A percentile compares a stretch with the other conserved stretches of the same genome.
phyloP scores from a whole-genome alignment of 2,797 vertebrate species.

The Todus mexicanus region DNA sequence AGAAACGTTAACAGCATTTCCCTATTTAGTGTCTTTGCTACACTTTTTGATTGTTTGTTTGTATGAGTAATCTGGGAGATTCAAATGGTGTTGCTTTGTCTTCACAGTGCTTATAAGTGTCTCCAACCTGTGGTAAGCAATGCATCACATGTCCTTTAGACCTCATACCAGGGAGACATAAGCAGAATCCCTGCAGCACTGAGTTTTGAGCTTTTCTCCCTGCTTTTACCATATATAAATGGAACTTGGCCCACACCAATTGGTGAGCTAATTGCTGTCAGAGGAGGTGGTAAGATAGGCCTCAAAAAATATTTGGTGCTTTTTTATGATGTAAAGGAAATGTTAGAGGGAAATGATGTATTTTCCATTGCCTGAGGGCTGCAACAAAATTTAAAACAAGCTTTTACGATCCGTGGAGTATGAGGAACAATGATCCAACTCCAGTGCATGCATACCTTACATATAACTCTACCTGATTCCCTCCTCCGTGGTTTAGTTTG shows the following conservation, averaged over 20 bases:
- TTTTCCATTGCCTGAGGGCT: not conserved
- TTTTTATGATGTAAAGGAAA: not conserved
- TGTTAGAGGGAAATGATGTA: not conserved
- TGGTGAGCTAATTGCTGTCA: not conserved
- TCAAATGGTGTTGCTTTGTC: not conserved
- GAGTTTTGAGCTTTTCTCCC: not conserved
- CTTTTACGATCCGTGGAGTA: not conserved
- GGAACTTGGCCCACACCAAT: not conserved
- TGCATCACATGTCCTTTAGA: not conserved
- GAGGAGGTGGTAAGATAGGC: not conserved
- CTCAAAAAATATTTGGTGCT: not conserved
- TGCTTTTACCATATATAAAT: not conserved
- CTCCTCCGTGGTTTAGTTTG: not conserved
- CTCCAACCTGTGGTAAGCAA: not conserved
- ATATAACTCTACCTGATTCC: not conserved
- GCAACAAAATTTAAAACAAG: not conserved
- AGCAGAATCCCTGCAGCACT: not conserved
- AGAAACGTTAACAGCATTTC: not conserved
- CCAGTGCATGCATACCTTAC: not conserved
- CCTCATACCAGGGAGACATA: not conserved
- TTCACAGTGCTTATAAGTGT: not conserved
- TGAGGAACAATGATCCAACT: not conserved
- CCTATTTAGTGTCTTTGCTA: not conserved
- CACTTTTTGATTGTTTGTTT: not conserved
- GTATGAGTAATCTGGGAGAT: not conserved